phyloP scores from a whole-genome alignment of 2,888 invertebrate genomes.

The Drosophila pseudotakahashii region DNA sequence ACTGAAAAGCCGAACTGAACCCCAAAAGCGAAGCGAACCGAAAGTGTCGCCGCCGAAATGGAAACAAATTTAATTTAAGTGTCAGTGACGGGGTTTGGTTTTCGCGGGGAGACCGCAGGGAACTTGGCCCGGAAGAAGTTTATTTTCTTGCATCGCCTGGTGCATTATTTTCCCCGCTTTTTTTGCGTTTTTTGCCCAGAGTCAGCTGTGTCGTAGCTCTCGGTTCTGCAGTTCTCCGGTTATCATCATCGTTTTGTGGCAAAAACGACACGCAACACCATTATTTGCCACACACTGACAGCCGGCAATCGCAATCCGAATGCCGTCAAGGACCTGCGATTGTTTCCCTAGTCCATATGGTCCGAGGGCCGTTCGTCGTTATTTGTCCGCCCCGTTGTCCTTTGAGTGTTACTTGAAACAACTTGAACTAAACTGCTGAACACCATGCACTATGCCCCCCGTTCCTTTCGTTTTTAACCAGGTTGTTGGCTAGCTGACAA shows the following conservation, averaged over 20 bases:
- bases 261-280: slow-evolving; percentile 75
- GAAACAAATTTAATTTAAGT: slow-evolving; percentile 77
- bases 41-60: slow-evolving; percentile 71
- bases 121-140: slow-evolving; percentile 43
- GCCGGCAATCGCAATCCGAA: slow-evolving; percentile 49
- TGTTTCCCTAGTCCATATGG: slow-evolving; percentile 46
- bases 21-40: slow-evolving; percentile 44
- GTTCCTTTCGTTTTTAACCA: slow-evolving; percentile 58
- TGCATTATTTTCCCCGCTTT: slow-evolving; percentile 12
- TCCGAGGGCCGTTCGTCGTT: slow-evolving; percentile 32
- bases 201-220: slow-evolving; percentile 48
- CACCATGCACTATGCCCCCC: slow-evolving; percentile 65
- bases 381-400: slow-evolving; percentile 50
- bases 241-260: slow-evolving; percentile 65
- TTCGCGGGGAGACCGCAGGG: slow-evolving; percentile 42
- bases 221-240: slow-evolving; percentile 27
- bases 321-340: slow-evolving; percentile 23
- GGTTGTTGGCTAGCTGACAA: slow-evolving; percentile 65
- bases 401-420: slow-evolving; percentile 68
- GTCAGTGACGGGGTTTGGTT: slow-evolving; percentile 69
- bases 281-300: slow-evolving; percentile 78
- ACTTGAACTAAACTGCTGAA: slow-evolving; percentile 73
- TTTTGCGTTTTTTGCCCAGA: background rate
- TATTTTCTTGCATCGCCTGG: slow-evolving; percentile 33
- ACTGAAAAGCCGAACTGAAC: slow-evolving; percentile 12